Evolutionary conservation across 2,113 vertebrate genomes (phyloP), one percentile per base, ranked within the genome.

Genomic region (Leucoraja erinaceus): DNA sequence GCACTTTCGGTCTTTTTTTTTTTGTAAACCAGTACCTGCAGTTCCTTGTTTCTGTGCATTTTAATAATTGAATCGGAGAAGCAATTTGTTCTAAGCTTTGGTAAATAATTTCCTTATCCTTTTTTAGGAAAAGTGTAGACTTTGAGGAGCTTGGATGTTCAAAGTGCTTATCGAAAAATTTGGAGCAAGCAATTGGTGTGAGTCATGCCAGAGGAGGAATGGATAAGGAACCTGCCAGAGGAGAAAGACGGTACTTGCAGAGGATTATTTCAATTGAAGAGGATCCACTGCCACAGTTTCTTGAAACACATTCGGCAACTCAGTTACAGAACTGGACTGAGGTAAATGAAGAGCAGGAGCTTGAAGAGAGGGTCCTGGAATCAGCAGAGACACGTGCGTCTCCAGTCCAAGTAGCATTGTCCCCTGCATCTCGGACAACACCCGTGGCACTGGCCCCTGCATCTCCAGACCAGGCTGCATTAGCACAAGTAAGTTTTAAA

Each of bases 261-360:
- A 96, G 98, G 90, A 97, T 99, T 95, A 98, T 99, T 95, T 98
- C 98, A 93, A 98, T 99, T 54, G 98, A 99, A 94, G 98, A 99
- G 94, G 98, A 99, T 94, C 98, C 96, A 93, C 94, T 99, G 12
- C 98, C 98, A 10, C 97, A 98, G 76, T 95, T 99, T 78, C 96
- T 98, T 93, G 96, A 97, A 0, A 95, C 93, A 5, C 93, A 95
- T 20, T 93, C 94, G 70, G 96, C 96, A 93, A 95, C 93, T 12
- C 94, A 97, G 0, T 94, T 97, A 92, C 96, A 95, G 93, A 95
- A 95, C 92, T 97, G 97, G 94, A 95, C 94, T 18, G 97, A 97
- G 94, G 96, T 97, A 93, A 8, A 86, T 47, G 94, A 94, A 22
- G 1, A 72, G 38, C 74, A 91, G 0, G 94, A 95, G 59, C 18